Percentiles rank a stretch among this genome's conserved stretches.
These are phyloP conservation scores for Origma solitaria DNA, from an alignment of 2,113 vertebrate genomes.

Conservation along the genomic window DNA sequence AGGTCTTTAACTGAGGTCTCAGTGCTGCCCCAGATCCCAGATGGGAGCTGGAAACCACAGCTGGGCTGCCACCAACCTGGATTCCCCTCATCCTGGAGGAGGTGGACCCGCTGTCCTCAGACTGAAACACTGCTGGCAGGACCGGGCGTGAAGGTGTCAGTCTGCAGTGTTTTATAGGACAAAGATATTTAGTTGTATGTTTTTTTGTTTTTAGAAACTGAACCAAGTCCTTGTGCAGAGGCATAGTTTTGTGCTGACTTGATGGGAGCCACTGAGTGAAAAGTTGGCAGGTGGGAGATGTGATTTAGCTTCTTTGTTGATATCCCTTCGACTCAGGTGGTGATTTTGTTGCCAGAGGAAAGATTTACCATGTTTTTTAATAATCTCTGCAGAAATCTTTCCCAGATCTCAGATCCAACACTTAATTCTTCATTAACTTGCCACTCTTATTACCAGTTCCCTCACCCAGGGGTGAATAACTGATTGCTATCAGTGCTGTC, in stretches of 20 bases:
- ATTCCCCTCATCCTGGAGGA: background rate
- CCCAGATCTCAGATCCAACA: background rate
- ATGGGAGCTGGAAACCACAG: background rate
- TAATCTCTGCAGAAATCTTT: background rate
- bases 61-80: background rate
- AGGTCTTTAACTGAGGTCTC: background rate
- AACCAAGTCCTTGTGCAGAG: background rate
- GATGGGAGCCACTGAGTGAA: background rate
- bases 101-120: background rate
- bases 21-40: background rate
- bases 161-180: background rate
- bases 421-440: background rate
- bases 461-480: background rate
- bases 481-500: background rate
- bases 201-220: slow-evolving; percentile 34
- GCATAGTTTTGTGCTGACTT: slow-evolving; percentile 1
- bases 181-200: background rate
- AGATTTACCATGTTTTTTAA: background rate
- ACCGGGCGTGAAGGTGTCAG: background rate
- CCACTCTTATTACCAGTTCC: background rate
- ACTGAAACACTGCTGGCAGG: background rate
- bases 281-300: background rate
- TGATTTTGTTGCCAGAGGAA: slow-evolving; percentile 16
- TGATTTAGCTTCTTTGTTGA: background rate
- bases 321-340: background rate